Evolutionary conservation across 2,113 vertebrate species (phyloP).

Genomic region (Octodon degus): DNA sequence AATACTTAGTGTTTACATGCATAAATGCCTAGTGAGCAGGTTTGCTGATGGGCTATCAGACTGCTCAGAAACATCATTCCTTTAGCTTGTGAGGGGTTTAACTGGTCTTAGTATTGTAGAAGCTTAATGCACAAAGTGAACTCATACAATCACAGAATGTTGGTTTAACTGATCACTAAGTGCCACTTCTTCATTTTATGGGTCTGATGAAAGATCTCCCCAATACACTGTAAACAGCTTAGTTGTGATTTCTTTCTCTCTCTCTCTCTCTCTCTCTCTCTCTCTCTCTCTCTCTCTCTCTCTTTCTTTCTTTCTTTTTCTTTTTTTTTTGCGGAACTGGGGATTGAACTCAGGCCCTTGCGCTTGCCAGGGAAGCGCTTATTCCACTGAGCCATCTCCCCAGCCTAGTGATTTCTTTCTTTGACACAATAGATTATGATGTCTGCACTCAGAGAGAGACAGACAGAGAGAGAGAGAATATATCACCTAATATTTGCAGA

Average conservation of each 20-base stretch:
- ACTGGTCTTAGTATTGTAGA: not conserved
- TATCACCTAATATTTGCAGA: not conserved
- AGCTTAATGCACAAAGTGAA: conserved; percentile 23
- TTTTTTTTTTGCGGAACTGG: too few species aligned
- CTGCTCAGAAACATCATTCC: conserved; percentile 1
- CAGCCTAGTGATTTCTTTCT: conserved; percentile 21
- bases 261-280: conserved; percentile 13
- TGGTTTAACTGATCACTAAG: not conserved
- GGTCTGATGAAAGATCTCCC: not conserved
- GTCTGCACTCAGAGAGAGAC: not conserved
- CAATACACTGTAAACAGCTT: not conserved
- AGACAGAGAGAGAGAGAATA: not conserved
- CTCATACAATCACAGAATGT: conserved; percentile 48
- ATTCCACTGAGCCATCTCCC: too few species aligned
- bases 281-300: conserved; percentile 6
- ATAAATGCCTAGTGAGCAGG: conserved; percentile 27
- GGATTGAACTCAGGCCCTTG: too few species aligned
- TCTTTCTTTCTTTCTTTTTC: too few species aligned
- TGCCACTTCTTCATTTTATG: conserved; percentile 16
- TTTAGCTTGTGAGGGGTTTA: conserved; percentile 52
- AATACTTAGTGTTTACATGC: conserved; percentile 18
- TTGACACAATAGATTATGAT: not conserved
- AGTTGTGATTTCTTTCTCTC: conserved; percentile 12
- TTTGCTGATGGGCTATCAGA: conserved; percentile 12
- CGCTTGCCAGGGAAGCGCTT: too few species aligned